phyloP scores from a whole-genome alignment of 2,113 vertebrate genomes.

The Proterorhinus semilunaris region DNA sequence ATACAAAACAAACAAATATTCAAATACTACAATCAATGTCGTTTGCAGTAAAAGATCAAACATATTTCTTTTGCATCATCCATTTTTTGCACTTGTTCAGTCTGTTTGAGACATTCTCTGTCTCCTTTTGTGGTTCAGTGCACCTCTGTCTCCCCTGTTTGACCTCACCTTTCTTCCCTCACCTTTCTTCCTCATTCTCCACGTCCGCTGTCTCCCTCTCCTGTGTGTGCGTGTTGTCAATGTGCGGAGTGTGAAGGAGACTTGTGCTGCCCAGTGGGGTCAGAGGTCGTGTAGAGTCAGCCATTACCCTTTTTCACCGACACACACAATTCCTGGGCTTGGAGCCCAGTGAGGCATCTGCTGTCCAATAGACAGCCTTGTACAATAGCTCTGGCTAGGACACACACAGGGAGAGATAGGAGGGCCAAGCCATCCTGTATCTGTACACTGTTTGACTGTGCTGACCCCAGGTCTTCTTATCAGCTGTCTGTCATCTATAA shows the following conservation, averaged over 20 bases:
- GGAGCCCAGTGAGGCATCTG: slow-evolving; percentile 78
- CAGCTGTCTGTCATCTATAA: slow-evolving; percentile 64
- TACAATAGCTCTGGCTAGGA: slow-evolving; percentile 43
- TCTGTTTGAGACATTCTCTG: slow-evolving; percentile 51
- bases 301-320: slow-evolving; percentile 68
- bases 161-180: slow-evolving; percentile 31
- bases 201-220: slow-evolving; percentile 59
- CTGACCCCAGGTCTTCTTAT: slow-evolving; percentile 63
- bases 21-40: no score
- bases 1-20: no score
- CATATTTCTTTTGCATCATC: no score
- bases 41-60: no score
- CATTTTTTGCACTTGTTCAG: slow-evolving; percentile 34
- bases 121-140: slow-evolving; percentile 44
- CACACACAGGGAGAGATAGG: slow-evolving; percentile 44
- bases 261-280: slow-evolving; percentile 77
- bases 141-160: slow-evolving; percentile 41
- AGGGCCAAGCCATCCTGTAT: slow-evolving; percentile 47
- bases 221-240: slow-evolving; percentile 68
- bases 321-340: slow-evolving; percentile 77
- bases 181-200: slow-evolving; percentile 44
- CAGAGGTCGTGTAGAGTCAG: slow-evolving; percentile 80
- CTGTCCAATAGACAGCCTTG: slow-evolving; percentile 56
- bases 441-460: slow-evolving; percentile 61
- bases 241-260: slow-evolving; percentile 79